Conservation (phyloP, 2,113 vertebrate genomes). For the Trachemys scripta region DNA sequence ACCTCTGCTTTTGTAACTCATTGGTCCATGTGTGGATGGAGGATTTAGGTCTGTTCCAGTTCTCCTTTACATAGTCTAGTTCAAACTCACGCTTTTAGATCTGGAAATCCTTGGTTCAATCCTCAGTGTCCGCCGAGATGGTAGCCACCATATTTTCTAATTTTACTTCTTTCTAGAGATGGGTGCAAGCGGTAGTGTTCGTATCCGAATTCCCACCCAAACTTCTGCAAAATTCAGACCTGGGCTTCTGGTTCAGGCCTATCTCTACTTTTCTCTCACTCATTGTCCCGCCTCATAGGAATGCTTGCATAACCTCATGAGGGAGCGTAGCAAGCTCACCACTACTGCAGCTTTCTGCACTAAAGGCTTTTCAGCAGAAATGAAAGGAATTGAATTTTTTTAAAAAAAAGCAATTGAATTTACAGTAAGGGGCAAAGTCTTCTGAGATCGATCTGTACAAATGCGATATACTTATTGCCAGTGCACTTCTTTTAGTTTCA, state of each 20-base stretch:
- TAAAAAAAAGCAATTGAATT: background rate
- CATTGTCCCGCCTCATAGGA: background rate
- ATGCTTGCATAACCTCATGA: slow-evolving; percentile 18
- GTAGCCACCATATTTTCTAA: background rate
- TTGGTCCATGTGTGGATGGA: background rate
- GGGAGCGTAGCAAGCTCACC: background rate
- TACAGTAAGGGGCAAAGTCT: background rate
- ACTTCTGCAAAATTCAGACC: background rate
- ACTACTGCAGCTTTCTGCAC: background rate
- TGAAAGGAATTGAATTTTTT: background rate
- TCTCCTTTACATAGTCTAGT: background rate
- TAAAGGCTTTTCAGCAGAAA: background rate
- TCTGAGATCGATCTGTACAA: background rate
- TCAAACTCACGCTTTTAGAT: background rate
- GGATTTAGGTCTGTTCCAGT: background rate
- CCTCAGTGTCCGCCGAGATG: background rate
- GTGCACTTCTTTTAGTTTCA: slow-evolving; percentile 55
- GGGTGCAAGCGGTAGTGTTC: background rate
- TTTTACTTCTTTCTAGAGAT: background rate
- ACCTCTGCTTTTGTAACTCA: background rate
- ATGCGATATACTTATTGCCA: slow-evolving; percentile 22
- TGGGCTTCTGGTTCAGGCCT: background rate
- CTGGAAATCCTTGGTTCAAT: background rate
- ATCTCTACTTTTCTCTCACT: background rate
- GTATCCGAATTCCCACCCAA: background rate